A percentile compares a stretch with the other conserved stretches of the same genome.
phyloP scores from a whole-genome alignment of 2,888 invertebrate genomes.

The Apotomis capreana region DNA sequence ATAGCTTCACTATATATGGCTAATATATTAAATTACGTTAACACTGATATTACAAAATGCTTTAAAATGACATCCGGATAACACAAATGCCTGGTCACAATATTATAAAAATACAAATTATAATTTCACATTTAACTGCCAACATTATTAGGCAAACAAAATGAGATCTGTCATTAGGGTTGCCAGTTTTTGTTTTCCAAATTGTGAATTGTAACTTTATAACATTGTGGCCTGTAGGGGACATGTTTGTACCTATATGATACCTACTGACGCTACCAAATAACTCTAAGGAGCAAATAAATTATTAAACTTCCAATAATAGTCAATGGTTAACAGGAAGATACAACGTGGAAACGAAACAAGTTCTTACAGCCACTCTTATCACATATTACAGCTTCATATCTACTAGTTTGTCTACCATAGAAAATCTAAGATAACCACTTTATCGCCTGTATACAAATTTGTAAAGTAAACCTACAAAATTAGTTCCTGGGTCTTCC shows the following conservation, averaged over 20 bases:
- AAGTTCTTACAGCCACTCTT: slow-evolving; percentile 81
- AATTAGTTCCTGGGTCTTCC: slow-evolving; percentile 55
- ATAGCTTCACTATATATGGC: slow-evolving; percentile 57
- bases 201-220: slow-evolving; percentile 54
- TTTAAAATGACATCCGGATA: slow-evolving; percentile 63
- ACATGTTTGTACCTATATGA: slow-evolving; percentile 71
- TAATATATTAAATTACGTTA: slow-evolving; percentile 63
- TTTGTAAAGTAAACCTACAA: slow-evolving; percentile 74
- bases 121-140: slow-evolving; percentile 3
- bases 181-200: slow-evolving; percentile 12
- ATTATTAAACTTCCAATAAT: slow-evolving; percentile 40
- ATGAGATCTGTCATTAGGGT: slow-evolving; percentile 12
- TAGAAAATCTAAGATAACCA: slow-evolving; percentile 81
- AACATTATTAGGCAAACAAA: slow-evolving; percentile 14
- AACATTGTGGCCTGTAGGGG: slow-evolving; percentile 55
- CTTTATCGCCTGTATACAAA: slow-evolving; percentile 74
- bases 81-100: slow-evolving; percentile 33
- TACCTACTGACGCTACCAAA: slow-evolving; percentile 61
- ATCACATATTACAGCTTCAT: slow-evolving; percentile 79
- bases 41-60: slow-evolving; percentile 67
- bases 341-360: slow-evolving; percentile 66
- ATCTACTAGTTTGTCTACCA: slow-evolving; percentile 76
- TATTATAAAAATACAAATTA: slow-evolving; percentile 24
- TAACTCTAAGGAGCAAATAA: slow-evolving; percentile 63
- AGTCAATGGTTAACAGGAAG: slow-evolving; percentile 59